phyloP scores from a whole-genome alignment of 2,797 vertebrate genomes.

The Acestrorhynchus altus region DNA sequence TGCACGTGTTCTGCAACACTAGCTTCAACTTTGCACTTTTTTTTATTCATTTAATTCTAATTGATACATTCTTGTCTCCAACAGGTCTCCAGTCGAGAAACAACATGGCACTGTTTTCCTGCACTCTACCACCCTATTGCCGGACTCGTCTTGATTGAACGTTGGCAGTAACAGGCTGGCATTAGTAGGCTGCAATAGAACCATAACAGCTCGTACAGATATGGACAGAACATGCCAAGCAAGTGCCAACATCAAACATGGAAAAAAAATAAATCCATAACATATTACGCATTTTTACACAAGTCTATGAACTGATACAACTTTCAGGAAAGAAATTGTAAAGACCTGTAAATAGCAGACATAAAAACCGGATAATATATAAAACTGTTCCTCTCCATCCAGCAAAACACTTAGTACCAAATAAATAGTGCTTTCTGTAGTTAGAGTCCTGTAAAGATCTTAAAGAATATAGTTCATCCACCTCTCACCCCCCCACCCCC shows the following conservation, averaged over 20 bases:
- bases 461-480: slow-evolving; percentile 76
- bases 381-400: slow-evolving; percentile 94
- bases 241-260: slow-evolving; percentile 91
- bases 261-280: slow-evolving; percentile 66
- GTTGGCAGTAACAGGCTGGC: slow-evolving; percentile 92
- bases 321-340: slow-evolving; percentile 99
- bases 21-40: slow-evolving; percentile 9
- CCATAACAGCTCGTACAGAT: slow-evolving; percentile 85
- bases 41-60: background rate
- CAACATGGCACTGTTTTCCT: slow-evolving; percentile 97
- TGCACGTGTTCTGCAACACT: too few relatives aligned
- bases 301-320: slow-evolving; percentile 99
- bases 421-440: slow-evolving; percentile 89
- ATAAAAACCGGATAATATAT: slow-evolving; percentile 99
- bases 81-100: slow-evolving; percentile 96
- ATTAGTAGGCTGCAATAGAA: slow-evolving; percentile 91
- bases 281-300: slow-evolving; percentile 86
- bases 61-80: slow-evolving; percentile 39
- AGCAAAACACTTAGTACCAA: slow-evolving; percentile 94
- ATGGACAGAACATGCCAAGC: slow-evolving; percentile 92
- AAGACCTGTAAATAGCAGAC: slow-evolving; percentile 99
- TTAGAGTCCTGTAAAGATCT: slow-evolving; percentile 86
- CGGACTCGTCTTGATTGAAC: slow-evolving; percentile 91
- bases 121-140: slow-evolving; percentile 95
- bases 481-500: slow-evolving; percentile 53